A percentile compares a stretch with the other conserved stretches of the same genome.
phyloP scores from a whole-genome alignment of 2,888 invertebrate species.

The Agrenia bidenticulata region DNA sequence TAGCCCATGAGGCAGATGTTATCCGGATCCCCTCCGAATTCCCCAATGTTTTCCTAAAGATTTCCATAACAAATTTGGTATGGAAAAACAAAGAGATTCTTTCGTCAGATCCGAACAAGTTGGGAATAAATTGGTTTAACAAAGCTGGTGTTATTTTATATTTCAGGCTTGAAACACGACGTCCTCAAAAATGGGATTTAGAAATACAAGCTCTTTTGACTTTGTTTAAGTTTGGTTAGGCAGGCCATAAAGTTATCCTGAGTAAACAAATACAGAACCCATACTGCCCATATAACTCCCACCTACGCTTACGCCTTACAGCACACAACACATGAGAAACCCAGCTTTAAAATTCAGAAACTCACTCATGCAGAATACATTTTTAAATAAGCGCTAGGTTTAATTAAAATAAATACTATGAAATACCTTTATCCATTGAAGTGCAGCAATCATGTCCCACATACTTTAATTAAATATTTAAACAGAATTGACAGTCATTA shows the following conservation, averaged over 20 bases:
- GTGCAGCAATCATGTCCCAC: conserved; percentile 51
- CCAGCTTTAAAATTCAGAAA: neutral
- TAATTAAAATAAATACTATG: no score
- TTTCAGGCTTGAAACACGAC: no score
- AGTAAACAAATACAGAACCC: neutral
- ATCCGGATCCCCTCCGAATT: conserved; percentile 50
- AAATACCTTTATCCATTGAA: conserved; percentile 52
- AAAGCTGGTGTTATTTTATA: no score
- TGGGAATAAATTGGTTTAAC: no score
- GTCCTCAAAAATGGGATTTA: no score
- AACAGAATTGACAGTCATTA: no score
- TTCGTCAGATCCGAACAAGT: neutral
- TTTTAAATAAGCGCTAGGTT: no score
- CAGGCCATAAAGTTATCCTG: conserved; percentile 3
- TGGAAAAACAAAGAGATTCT: neutral
- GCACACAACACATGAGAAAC: no score
- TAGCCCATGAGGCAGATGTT: conserved; percentile 47
- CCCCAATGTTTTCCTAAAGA: conserved; percentile 46
- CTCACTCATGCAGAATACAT: neutral
- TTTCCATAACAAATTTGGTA: neutral
- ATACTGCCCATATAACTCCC: neutral
- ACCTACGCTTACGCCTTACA: no score
- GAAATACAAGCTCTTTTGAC: neutral
- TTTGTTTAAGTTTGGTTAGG: conserved; percentile 7
- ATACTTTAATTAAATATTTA: no score